A percentile compares a stretch with the other conserved stretches of the same genome.
Conservation (phyloP, 2,888 invertebrate species). For the Lacanobia oleracea region DNA sequence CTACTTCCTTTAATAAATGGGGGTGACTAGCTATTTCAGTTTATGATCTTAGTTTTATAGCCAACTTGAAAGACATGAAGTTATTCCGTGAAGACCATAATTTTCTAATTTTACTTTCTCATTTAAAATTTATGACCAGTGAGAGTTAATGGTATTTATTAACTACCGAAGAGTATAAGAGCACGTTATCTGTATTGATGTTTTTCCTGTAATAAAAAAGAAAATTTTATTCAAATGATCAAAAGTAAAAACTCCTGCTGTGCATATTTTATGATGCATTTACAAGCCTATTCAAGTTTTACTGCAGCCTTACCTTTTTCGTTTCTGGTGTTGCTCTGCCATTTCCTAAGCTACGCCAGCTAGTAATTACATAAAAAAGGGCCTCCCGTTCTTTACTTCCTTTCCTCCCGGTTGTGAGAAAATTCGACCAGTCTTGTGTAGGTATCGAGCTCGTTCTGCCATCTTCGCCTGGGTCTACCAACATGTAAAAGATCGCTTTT, state of each 20-base stretch:
- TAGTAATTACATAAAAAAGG: not conserved
- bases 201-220: not conserved
- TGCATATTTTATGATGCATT: not conserved
- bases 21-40: conserved; percentile 28
- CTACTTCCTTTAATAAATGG: conserved; percentile 36
- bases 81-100: conserved; percentile 24
- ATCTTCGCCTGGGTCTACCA: too few relatives aligned
- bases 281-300: not conserved
- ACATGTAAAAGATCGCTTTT: too few relatives aligned
- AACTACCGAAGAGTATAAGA: not conserved
- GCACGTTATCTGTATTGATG: not conserved
- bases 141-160: conserved; percentile 18
- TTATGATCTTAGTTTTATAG: conserved; percentile 38
- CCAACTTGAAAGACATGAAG: conserved; percentile 21
- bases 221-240: not conserved
- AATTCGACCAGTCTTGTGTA: not conserved
- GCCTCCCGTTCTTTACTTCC: too few relatives aligned
- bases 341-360: not conserved
- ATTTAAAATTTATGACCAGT: conserved; percentile 22
- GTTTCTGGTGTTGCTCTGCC: not conserved
- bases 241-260: not conserved
- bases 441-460: not conserved
- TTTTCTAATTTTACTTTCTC: conserved; percentile 41
- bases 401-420: too few relatives aligned
- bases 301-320: not conserved